A percentile compares a stretch with the other conserved stretches of the same genome.
phyloP scores from a whole-genome alignment of 2,888 invertebrate species.

The Stictocephala bisonia region DNA sequence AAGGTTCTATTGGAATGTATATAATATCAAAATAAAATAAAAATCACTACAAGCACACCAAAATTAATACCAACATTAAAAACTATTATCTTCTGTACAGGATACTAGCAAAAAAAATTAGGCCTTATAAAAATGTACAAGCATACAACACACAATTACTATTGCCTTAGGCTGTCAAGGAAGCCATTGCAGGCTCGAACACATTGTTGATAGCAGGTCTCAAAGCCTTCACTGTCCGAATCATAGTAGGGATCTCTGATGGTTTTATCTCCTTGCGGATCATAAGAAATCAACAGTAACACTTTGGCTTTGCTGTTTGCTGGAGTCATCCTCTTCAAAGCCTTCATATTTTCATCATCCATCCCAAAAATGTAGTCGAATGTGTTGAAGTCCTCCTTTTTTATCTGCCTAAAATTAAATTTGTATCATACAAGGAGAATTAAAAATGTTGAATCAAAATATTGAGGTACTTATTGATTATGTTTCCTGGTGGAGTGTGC shows the following conservation, averaged over 20 bases:
- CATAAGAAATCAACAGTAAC: conserved; percentile 86
- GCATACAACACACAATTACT: conserved; percentile 5
- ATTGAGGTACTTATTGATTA: no score
- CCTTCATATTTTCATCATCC: conserved; percentile 87
- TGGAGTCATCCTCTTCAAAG: conserved; percentile 73
- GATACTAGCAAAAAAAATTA: no score
- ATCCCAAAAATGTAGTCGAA: conserved; percentile 96
- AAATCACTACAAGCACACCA: no score
- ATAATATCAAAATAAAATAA: no score
- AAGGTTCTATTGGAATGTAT: no score
- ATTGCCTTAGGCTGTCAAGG: conserved; percentile 64
- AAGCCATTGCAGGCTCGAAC: conserved; percentile 75
- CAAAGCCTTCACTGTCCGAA: conserved; percentile 75
- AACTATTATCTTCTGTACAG: no score
- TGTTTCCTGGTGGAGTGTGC: no score
- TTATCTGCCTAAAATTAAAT: conserved; percentile 74
- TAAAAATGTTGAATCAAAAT: no score
- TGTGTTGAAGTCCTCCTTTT: conserved; percentile 76
- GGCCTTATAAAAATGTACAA: no score
- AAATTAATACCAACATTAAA: no score
- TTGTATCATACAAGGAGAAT: no score
- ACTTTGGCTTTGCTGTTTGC: conserved; percentile 76
- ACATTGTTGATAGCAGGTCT: conserved; percentile 81
- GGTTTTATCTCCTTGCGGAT: conserved; percentile 80
- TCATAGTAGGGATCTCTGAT: conserved; percentile 94